These are phyloP conservation scores for Athalia cordata DNA, from an alignment of 2,888 invertebrate genomes.

Conservation along the genomic window DNA sequence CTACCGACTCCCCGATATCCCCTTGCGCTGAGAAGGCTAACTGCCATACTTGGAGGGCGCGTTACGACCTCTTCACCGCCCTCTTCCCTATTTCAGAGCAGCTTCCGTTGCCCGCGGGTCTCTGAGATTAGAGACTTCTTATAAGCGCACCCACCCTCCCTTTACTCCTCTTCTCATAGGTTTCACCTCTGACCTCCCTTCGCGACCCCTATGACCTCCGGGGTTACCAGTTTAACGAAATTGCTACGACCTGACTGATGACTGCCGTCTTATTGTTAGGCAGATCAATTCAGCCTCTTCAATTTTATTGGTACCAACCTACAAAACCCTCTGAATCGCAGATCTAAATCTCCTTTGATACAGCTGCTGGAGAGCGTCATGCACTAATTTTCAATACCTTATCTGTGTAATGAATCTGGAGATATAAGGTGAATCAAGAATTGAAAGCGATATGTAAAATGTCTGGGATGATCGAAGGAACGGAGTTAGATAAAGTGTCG, in stretches of 20 bases:
- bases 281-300: constrained; percentile 49
- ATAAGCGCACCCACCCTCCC: constrained; percentile 55
- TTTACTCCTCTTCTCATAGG: neutral
- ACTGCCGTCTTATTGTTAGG: constrained; percentile 49
- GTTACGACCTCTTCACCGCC: constrained; percentile 54
- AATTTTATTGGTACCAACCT: constrained; percentile 46
- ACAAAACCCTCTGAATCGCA: neutral
- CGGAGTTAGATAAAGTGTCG: neutral
- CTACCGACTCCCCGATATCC: constrained; percentile 27
- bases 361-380: neutral
- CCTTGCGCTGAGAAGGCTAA: constrained; percentile 52
- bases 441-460: neutral
- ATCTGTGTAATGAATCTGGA: neutral
- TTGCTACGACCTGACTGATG: constrained; percentile 47
- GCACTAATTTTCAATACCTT: neutral
- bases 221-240: constrained; percentile 43
- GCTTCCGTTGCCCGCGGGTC: constrained; percentile 53
- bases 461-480: neutral
- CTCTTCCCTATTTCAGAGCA: constrained; percentile 48
- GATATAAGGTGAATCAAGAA: neutral
- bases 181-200: neutral
- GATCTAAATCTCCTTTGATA: neutral
- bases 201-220: neutral
- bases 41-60: constrained; percentile 57
- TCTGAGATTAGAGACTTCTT: constrained; percentile 62